Evolutionary conservation across 2,888 invertebrate species (phyloP), one percentile per base, ranked within the genome.

Genomic region (Acronicta aceris): DNA sequence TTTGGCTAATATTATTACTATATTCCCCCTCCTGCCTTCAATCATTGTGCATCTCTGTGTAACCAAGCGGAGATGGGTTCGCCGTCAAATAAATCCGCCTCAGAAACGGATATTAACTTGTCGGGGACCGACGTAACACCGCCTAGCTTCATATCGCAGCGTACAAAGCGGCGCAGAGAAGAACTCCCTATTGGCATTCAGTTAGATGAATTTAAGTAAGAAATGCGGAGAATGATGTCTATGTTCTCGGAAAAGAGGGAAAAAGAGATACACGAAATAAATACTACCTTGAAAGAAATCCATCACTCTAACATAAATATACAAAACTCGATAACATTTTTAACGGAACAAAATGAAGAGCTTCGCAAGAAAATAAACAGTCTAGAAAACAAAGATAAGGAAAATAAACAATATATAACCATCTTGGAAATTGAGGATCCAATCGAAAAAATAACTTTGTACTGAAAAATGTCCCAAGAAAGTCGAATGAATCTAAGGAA

Each of bases 401-500:
- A 55, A 33, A 42, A 55, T 12, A 55, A 48, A 21, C 30, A 46
- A n/a, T 41, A 30, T 41, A 55, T 55, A n/a, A 42, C 21, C 8
- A 30, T 42, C 8, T n/a, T 55, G 16, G 30, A 55, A 48, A 27
- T 55, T 7, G 55, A 55, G n/a, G 55, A 55, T 13, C 36, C 7
- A 25, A 13, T 12, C 41, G 47, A 12, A 56, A 56, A 33, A 13
- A 8, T 21, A 56, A 48, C 21, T 56, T 56, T 48, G 56, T 56
- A 7, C 42, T 56, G 21, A 56, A 48, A 42, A 56, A 56, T 21
- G 48, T 56, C 8, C 48, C 56, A 1, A 56, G 16, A 56, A 47
- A 21, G 17, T 21, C 13, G 13, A 42, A 33, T 5, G 56, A 56
- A 8, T 21, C 47, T 17, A 56, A 56, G 16, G 48, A 42, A 5